A percentile compares a stretch with the other conserved stretches of the same genome.
phyloP scores from a whole-genome alignment of 2,797 vertebrate genomes.

The Coluber constrictor region DNA sequence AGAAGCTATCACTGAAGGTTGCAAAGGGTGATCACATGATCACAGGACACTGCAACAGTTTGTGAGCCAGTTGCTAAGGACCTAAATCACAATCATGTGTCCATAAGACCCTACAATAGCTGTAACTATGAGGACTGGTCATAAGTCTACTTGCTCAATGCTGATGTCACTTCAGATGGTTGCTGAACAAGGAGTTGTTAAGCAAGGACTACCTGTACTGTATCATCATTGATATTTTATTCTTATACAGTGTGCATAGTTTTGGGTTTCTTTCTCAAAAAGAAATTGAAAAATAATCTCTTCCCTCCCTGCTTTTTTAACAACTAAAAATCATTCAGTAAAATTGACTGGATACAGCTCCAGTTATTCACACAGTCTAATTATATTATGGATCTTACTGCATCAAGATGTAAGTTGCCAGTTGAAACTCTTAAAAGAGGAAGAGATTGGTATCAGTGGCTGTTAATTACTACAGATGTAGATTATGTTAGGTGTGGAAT shows the following conservation, averaged over 20 bases:
- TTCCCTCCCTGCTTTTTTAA: neutral
- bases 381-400: neutral
- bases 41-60: neutral
- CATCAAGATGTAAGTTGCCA: neutral
- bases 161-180: neutral
- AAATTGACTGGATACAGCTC: neutral
- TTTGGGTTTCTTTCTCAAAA: neutral
- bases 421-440: neutral
- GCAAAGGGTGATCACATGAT: neutral
- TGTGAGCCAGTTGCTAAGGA: neutral
- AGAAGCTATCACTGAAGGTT: neutral
- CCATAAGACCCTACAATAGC: neutral
- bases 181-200: neutral
- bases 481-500: neutral
- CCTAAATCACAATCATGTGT: neutral
- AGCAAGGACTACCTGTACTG: neutral
- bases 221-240: neutral
- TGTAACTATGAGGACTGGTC: neutral
- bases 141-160: neutral
- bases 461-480: neutral
- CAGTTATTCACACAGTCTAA: neutral
- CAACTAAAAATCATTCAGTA: neutral
- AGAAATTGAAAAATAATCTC: neutral
- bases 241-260: neutral
- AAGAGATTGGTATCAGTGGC: neutral